These are phyloP conservation scores for Bathybates hornii DNA, from an alignment of 2,113 vertebrate genomes.

Conservation along the genomic window DNA sequence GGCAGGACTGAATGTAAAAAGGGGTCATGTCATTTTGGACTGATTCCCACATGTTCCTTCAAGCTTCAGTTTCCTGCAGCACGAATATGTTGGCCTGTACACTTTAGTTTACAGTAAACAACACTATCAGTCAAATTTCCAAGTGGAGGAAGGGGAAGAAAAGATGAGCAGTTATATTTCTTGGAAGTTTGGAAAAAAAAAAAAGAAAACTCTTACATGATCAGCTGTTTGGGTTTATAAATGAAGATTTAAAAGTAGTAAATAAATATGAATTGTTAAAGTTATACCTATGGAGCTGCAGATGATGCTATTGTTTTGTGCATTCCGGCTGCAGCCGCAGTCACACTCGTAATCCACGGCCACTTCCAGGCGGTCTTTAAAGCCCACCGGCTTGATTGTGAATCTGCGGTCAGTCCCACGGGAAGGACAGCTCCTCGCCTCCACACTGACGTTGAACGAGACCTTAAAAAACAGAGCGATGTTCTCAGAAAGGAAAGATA, in stretches of 20 bases:
- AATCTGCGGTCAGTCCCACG: constrained; percentile 68
- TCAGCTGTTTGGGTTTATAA: neutral
- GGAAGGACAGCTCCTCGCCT: constrained; percentile 80
- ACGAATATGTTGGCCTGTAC: neutral
- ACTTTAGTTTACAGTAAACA: neutral
- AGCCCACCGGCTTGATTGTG: constrained; percentile 89
- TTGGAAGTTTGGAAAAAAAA: rapidly evolving
- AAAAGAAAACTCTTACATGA: neutral
- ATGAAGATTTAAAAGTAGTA: neutral
- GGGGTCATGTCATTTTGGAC: neutral
- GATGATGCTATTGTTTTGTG: constrained; percentile 70
- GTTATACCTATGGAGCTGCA: constrained; percentile 79
- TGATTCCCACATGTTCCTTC: neutral
- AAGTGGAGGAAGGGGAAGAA: neutral
- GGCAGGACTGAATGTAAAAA: neutral
- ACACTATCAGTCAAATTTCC: neutral
- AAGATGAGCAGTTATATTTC: neutral
- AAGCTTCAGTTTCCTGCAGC: neutral
- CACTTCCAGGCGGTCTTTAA: constrained; percentile 88
- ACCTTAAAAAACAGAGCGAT: constrained; percentile 44
- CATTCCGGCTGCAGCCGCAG: constrained; percentile 74
- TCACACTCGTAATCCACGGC: constrained; percentile 79
- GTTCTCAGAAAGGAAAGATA: neutral
- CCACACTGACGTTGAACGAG: constrained; percentile 87
- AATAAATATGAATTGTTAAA: neutral